Evolutionary conservation across 2,113 vertebrate species (phyloP), one percentile per base, ranked within the genome.

Genomic region (Epinephelus moara): DNA sequence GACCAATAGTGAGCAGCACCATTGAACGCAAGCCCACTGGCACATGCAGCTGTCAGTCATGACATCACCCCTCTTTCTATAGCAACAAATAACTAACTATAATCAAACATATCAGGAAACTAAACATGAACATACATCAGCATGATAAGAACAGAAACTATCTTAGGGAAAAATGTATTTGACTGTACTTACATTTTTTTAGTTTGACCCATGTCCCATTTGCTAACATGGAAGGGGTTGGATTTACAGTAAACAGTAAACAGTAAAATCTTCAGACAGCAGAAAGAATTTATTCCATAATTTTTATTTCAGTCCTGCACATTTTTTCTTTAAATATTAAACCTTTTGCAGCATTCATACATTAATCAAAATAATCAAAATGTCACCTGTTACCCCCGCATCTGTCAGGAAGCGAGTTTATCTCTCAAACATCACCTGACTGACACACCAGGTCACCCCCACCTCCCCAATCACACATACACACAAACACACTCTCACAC

Each of bases 351-450:
- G 4, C 25, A 7, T 27, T 25, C 61, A 21, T 45, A 18, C 49
- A 42, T 40, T 25, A 0, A 40, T 63, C 47, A 8, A 25, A 60
- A 52, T 40, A 23, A 37, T 47, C 25, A 57, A 27, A 19, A 70
- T 21, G 17, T 11, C 67, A 21, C 1, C 50, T 17, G 25, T 56
- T 56, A 5, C 23, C 68, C n/a, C 45, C 47, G 23, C 45, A 23
- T 45, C 25, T 40, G 10, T 50, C 4, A 30, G 27, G 2, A 11
- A 30, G 42, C 2, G 13, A 75, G 4, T 57, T 4, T 49, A 19
- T 2, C 53, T 30, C 13, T 57, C 21, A 52, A 82, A 70, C 23
- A 14, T 30, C 37, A 73, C 49, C 14, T 68, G 68, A 73, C 7
- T 70, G 60, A 27, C 49, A 57, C n/a, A 40, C 53, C 21, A 8